Evolutionary conservation across 1,140 invertebrate genomes (phyloP).

Genomic region (Conopomorpha cramerella): DNA sequence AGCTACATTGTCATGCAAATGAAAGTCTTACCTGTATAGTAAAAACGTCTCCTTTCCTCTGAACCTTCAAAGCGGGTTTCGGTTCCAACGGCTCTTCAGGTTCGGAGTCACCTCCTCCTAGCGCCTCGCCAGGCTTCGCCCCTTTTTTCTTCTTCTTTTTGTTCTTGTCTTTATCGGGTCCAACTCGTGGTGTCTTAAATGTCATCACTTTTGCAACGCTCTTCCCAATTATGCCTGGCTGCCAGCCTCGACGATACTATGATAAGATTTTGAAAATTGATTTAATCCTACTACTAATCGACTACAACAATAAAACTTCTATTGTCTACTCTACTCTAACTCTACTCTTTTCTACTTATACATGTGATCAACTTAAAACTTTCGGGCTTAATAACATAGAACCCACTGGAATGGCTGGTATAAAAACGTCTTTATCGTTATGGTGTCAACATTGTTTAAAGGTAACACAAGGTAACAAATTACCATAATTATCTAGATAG

Average conservation of each 20-base stretch:
- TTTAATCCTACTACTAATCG: too few species aligned
- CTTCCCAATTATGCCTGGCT: conserved; percentile 58
- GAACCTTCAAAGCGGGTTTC: conserved; percentile 59
- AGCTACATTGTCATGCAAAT: conserved; percentile 1
- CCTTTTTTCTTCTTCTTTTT: conserved; percentile 43
- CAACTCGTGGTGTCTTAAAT: conserved; percentile 34
- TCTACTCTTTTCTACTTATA: too few species aligned
- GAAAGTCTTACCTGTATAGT: conserved; percentile 51
- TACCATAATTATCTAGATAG: too few species aligned
- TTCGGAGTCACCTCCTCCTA: conserved; percentile 37
- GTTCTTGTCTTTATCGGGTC: conserved; percentile 34
- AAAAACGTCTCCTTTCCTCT: conserved; percentile 61
- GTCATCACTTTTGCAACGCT: conserved; percentile 56
- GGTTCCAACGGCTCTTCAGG: conserved; percentile 44
- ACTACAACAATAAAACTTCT: too few species aligned
- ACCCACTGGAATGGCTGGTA: too few species aligned
- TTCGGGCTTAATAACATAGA: too few species aligned
- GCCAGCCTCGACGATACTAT: conserved; percentile 59
- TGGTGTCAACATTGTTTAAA: too few species aligned
- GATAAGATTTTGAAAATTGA: too few species aligned
- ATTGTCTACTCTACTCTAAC: too few species aligned
- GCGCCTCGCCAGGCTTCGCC: conserved; percentile 20
- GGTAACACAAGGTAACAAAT: too few species aligned
- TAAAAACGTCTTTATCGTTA: too few species aligned
- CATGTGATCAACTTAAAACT: too few species aligned